A percentile compares a stretch with the other conserved stretches of the same genome.
Evolutionary conservation across 2,888 invertebrate species (phyloP).

Genomic region (Chromoteleia sp.): DNA sequence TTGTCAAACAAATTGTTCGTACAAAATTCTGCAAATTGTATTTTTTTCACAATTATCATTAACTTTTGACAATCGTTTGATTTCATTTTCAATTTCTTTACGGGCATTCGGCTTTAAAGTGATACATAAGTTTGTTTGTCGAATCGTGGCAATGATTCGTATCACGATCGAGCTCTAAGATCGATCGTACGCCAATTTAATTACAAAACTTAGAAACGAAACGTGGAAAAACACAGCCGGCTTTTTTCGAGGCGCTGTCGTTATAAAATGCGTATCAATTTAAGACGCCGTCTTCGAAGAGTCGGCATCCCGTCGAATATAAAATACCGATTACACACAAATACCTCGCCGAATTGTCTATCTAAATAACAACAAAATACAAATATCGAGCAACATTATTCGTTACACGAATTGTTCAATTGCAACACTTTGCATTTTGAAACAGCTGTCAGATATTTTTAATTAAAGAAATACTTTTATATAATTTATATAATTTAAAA

Average conservation of each 20-base stretch:
- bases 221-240: constrained; percentile 63
- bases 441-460: constrained; percentile 37
- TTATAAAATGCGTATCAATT: constrained; percentile 60
- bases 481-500: not conserved
- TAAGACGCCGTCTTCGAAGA: constrained; percentile 10
- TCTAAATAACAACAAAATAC: constrained; percentile 65
- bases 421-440: constrained; percentile 35
- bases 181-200: constrained; percentile 45
- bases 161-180: constrained; percentile 39
- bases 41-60: constrained; percentile 10
- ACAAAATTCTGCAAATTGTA: constrained; percentile 40
- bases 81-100: constrained; percentile 37
- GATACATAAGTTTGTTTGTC: constrained; percentile 37
- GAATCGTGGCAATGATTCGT: constrained; percentile 60
- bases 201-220: constrained; percentile 53
- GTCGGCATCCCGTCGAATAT: constrained; percentile 29
- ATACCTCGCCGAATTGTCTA: constrained; percentile 58
- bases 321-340: constrained; percentile 57
- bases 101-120: constrained; percentile 26
- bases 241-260: constrained; percentile 55
- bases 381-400: constrained; percentile 54
- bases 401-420: constrained; percentile 44
- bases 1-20: constrained; percentile 49
- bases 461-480: constrained; percentile 12
- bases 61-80: constrained; percentile 45